Percentiles rank a stretch among this genome's conserved stretches.
phyloP scores from a whole-genome alignment of 1,140 invertebrate species.

The Lutraria rhynchaena region DNA sequence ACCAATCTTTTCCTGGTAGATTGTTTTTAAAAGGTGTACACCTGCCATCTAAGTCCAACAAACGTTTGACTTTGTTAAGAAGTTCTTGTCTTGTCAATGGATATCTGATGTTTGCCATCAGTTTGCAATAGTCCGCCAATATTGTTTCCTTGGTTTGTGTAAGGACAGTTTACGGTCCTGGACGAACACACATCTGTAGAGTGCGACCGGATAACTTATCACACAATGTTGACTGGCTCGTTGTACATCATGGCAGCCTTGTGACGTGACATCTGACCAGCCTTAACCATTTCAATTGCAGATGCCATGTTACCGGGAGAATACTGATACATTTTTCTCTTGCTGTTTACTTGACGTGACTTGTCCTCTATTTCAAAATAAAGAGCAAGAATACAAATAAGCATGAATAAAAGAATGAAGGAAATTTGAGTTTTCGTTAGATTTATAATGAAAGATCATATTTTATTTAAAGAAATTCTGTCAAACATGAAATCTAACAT shows the following conservation, averaged over 20 bases:
- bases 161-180: not conserved
- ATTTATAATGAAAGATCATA: too few species aligned
- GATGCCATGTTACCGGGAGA: not conserved
- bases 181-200: not conserved
- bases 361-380: too few species aligned
- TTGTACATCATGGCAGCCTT: not conserved
- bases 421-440: too few species aligned
- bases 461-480: too few species aligned
- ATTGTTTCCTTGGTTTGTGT: not conserved
- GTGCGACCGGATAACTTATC: not conserved
- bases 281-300: not conserved
- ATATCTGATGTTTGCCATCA: not conserved
- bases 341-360: too few species aligned
- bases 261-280: not conserved
- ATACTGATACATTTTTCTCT: conserved; percentile 7
- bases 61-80: conserved; percentile 12
- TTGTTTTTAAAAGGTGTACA: conserved; percentile 10
- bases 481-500: too few species aligned
- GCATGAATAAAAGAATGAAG: too few species aligned
- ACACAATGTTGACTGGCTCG: not conserved
- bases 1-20: too few species aligned
- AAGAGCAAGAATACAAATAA: too few species aligned
- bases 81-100: conserved; percentile 2
- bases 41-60: conserved; percentile 31
- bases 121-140: not conserved